phyloP scores from a whole-genome alignment of 1,140 invertebrate species.

The Heliconius congener region DNA sequence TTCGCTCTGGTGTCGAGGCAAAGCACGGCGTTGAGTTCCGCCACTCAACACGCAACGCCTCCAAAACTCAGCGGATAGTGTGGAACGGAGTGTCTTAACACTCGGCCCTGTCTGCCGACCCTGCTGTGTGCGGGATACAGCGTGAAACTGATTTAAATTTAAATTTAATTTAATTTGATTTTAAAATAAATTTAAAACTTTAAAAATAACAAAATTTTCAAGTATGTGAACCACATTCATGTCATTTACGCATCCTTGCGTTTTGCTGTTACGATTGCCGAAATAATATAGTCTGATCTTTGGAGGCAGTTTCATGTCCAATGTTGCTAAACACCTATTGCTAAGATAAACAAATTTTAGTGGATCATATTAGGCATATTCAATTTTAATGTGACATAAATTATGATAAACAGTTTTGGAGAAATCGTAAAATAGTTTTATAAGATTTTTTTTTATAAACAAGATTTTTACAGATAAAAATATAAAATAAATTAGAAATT shows the following conservation, averaged over 20 bases:
- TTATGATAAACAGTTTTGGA: not conserved
- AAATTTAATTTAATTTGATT: no score
- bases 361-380: not conserved
- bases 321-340: not conserved
- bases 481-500: no score
- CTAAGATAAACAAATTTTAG: not conserved
- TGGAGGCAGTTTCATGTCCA: not conserved
- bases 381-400: not conserved
- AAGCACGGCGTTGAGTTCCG: no score
- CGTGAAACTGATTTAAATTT: no score
- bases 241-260: conserved; percentile 27
- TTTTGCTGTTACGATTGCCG: conserved; percentile 16
- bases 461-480: not conserved
- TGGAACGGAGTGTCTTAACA: no score
- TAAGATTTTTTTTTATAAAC: no score
- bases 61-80: no score
- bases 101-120: no score
- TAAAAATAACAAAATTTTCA: not conserved
- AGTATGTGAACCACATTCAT: not conserved
- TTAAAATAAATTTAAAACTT: not conserved
- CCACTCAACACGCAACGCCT: no score
- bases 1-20: no score
- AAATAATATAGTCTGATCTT: not conserved
- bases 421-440: not conserved
- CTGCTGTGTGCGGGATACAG: no score